Conservation (phyloP, 2,888 invertebrate genomes). For the Suillia variegata region DNA sequence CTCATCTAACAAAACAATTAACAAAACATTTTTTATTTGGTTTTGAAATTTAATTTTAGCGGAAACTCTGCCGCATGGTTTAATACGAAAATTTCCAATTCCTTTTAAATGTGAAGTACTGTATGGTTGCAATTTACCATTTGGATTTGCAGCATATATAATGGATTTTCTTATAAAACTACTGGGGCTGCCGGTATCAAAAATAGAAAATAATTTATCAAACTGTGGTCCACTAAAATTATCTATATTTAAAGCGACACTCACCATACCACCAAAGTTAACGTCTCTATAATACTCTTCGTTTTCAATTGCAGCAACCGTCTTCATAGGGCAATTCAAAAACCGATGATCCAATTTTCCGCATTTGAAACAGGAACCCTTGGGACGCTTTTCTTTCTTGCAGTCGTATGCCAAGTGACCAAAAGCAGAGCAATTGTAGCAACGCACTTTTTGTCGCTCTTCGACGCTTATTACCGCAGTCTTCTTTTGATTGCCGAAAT, state of each 20-base stretch:
- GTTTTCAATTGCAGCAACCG: neutral
- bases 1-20: neutral
- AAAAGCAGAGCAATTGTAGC: slow-evolving; percentile 18
- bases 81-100: neutral
- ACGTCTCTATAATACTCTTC: neutral
- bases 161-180: slow-evolving; percentile 9
- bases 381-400: slow-evolving; percentile 12
- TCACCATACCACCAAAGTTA: slow-evolving; percentile 3
- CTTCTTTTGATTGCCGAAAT: neutral
- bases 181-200: slow-evolving; percentile 17
- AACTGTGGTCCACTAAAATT: slow-evolving; percentile 4
- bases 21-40: neutral
- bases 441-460: neutral
- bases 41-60: slow-evolving; percentile 4
- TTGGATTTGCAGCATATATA: no score
- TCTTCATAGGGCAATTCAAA: slow-evolving; percentile 1
- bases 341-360: slow-evolving; percentile 11
- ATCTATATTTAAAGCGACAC: slow-evolving; percentile 6
- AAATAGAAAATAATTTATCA: slow-evolving; percentile 12
- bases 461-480: neutral
- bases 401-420: slow-evolving; percentile 13
- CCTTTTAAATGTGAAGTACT: slow-evolving; percentile 1
- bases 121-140: no score
- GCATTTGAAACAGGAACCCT: slow-evolving; percentile 13
- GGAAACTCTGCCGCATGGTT: slow-evolving; percentile 7